These are phyloP conservation scores for Tubulanus polymorphus DNA, from an alignment of 2,888 invertebrate species.

Conservation along the genomic window DNA sequence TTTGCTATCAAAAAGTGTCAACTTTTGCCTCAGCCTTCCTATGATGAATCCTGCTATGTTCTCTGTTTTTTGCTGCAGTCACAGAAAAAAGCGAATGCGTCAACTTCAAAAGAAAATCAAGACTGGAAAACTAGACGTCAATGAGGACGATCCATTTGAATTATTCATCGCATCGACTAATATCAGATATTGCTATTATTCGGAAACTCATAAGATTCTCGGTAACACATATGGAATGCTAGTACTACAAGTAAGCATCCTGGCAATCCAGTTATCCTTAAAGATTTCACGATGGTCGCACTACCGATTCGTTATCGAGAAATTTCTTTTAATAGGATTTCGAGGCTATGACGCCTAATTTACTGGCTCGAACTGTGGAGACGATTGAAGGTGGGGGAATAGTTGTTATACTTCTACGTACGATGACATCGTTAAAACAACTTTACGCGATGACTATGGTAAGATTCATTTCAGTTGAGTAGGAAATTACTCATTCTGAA, in stretches of 20 bases:
- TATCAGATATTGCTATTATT: slow-evolving; percentile 95
- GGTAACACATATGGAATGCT: slow-evolving; percentile 97
- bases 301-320: neutral
- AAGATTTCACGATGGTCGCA: neutral
- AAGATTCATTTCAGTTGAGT: slow-evolving; percentile 14
- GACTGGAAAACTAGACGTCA: slow-evolving; percentile 76
- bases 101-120: slow-evolving; percentile 76
- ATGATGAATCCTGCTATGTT: too few species aligned
- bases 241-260: slow-evolving; percentile 72
- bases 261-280: too few species aligned
- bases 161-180: slow-evolving; percentile 92
- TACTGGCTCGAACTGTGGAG: slow-evolving; percentile 93
- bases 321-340: slow-evolving; percentile 67
- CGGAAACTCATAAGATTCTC: slow-evolving; percentile 94
- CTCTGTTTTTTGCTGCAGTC: slow-evolving; percentile 59
- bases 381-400: slow-evolving; percentile 97
- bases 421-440: slow-evolving; percentile 83
- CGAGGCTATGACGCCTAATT: slow-evolving; percentile 95
- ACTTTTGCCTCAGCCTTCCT: too few species aligned
- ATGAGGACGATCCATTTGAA: slow-evolving; percentile 95
- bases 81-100: slow-evolving; percentile 89
- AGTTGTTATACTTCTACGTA: slow-evolving; percentile 70
- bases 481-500: too few species aligned
- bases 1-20: too few species aligned
- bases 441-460: slow-evolving; percentile 92